phyloP scores from a whole-genome alignment of 2,113 vertebrate genomes.

The Dasyprocta punctata region DNA sequence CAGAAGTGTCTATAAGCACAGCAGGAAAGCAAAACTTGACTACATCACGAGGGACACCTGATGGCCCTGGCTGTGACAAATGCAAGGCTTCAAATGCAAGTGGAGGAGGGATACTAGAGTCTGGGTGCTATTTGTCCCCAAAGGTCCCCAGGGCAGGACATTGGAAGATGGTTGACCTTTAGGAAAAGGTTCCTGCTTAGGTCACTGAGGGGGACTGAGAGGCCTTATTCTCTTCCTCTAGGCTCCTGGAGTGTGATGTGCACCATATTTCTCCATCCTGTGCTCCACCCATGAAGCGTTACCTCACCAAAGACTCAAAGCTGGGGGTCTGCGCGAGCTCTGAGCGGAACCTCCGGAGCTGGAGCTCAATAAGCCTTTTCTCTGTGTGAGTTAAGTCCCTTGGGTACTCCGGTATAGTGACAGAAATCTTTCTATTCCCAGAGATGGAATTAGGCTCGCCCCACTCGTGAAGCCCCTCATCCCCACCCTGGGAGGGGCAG shows the following conservation, averaged over 20 bases:
- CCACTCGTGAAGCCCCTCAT: too few relatives aligned
- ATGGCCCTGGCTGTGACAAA: background rate
- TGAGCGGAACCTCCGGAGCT: background rate
- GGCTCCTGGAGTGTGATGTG: background rate
- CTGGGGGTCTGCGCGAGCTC: background rate
- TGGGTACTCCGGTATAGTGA: background rate
- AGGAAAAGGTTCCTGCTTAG: background rate
- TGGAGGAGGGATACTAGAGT: background rate
- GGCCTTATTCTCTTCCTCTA: background rate
- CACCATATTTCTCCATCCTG: background rate
- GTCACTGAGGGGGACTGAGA: background rate
- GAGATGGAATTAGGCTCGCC: too few relatives aligned
- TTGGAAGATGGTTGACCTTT: background rate
- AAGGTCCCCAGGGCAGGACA: background rate
- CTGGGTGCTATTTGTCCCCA: too few relatives aligned
- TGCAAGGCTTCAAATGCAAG: rapidly evolving
- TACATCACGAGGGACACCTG: background rate
- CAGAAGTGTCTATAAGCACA: background rate
- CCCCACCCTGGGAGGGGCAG: background rate
- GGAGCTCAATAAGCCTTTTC: background rate
- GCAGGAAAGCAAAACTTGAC: background rate
- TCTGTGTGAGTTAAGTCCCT: background rate
- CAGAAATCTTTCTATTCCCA: background rate
- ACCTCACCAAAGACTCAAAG: background rate
- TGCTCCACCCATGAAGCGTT: background rate